A percentile compares a stretch with the other conserved stretches of the same genome.
Conservation (phyloP, 1,140 invertebrate species). For the Diuraphis noxia region DNA sequence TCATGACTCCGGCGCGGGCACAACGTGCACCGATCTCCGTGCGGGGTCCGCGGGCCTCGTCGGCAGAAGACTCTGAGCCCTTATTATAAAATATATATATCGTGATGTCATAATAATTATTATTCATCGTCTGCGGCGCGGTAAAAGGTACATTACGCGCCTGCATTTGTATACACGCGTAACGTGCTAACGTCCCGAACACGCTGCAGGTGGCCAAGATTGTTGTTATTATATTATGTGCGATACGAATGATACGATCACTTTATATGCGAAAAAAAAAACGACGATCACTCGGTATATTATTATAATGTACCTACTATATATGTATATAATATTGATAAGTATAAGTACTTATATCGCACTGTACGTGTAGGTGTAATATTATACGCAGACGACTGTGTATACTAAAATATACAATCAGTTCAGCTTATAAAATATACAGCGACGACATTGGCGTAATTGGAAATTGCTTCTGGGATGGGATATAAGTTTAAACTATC, state of each 20-base stretch:
- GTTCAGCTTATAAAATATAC: not conserved
- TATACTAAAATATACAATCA: not conserved
- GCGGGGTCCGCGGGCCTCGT: not conserved
- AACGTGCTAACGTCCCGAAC: not conserved
- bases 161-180: not conserved
- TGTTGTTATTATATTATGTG: not conserved
- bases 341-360: no score
- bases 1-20: not conserved
- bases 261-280: not conserved
- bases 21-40: not conserved
- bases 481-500: no score
- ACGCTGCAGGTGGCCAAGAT: not conserved
- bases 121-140: not conserved
- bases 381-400: not conserved
- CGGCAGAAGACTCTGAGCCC: not conserved
- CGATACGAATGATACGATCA: slow-evolving; percentile 1
- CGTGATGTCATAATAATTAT: slow-evolving; percentile 9
- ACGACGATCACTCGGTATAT: not conserved
- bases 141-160: not conserved
- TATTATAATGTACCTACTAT: not conserved
- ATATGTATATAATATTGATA: not conserved
- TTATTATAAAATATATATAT: not conserved
- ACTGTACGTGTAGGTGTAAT: not conserved
- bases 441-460: no score
- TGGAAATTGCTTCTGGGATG: no score